Conservation (phyloP, 2,113 vertebrate species). For the Acanthisitta chloris region DNA sequence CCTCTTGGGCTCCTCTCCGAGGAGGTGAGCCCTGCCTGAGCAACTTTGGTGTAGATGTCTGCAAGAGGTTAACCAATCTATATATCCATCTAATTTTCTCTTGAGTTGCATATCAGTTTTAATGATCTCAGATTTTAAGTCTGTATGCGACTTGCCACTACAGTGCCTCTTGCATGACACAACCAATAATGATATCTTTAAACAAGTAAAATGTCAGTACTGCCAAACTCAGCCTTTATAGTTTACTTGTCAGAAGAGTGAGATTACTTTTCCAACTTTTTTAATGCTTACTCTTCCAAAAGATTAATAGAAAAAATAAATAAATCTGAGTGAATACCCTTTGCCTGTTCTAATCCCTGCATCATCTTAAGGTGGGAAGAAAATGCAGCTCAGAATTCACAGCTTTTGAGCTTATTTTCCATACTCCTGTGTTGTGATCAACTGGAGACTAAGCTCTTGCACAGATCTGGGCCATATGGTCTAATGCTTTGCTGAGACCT, state of each 20-base stretch:
- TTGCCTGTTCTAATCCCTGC: background rate
- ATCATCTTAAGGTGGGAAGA: background rate
- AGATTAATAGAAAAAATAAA: background rate
- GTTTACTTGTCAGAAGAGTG: background rate
- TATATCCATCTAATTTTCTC: background rate
- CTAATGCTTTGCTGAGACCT: background rate
- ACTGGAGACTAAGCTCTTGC: background rate
- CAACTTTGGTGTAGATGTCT: background rate
- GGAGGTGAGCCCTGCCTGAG: background rate
- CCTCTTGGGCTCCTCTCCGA: rapidly evolving
- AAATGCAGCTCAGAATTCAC: background rate
- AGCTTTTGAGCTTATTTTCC: background rate
- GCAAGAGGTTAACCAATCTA: background rate
- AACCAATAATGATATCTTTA: background rate
- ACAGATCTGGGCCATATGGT: background rate
- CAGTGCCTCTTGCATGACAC: background rate
- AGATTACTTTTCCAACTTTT: background rate
- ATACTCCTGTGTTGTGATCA: background rate
- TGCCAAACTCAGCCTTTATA: background rate
- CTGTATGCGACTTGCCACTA: background rate
- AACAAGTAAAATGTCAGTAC: background rate
- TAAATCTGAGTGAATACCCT: background rate
- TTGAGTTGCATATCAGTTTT: background rate
- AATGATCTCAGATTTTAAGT: background rate
- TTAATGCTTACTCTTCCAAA: background rate